These are phyloP conservation scores for Rhyacophila evoluta DNA, from an alignment of 2,888 invertebrate species.

Conservation along the genomic window DNA sequence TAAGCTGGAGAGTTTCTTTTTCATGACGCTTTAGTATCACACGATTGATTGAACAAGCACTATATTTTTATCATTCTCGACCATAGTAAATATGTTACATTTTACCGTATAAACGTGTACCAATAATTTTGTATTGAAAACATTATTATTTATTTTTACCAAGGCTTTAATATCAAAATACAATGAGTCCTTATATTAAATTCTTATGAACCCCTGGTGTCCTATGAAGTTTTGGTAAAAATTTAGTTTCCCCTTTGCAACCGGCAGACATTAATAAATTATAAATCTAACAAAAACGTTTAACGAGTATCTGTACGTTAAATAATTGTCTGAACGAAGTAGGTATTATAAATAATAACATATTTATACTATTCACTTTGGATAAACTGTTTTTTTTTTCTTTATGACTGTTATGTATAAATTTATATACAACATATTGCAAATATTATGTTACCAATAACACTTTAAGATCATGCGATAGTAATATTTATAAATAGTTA, in stretches of 20 bases:
- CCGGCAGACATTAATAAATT: conserved; percentile 7
- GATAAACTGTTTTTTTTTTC: not conserved
- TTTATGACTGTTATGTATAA: not conserved
- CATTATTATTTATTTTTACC: no score
- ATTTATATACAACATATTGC: not conserved
- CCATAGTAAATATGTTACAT: no score
- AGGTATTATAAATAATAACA: not conserved
- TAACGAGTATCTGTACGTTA: conserved; percentile 50
- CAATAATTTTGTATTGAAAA: no score
- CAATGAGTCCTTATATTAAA: no score
- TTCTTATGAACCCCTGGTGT: not conserved
- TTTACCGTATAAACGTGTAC: no score
- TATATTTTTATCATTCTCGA: no score
- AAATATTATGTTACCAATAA: not conserved
- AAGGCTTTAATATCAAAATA: no score
- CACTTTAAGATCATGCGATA: no score
- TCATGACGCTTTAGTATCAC: no score
- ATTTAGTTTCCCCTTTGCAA: not conserved
- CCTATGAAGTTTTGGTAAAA: not conserved
- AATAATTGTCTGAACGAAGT: conserved; percentile 47
- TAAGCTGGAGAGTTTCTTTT: no score
- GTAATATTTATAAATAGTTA: no score
- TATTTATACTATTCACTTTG: not conserved
- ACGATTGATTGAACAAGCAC: no score
- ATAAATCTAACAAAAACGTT: conserved; percentile 43